These are phyloP conservation scores for Ctenodactylus gundi DNA, from an alignment of 2,113 vertebrate genomes.

Conservation along the genomic window DNA sequence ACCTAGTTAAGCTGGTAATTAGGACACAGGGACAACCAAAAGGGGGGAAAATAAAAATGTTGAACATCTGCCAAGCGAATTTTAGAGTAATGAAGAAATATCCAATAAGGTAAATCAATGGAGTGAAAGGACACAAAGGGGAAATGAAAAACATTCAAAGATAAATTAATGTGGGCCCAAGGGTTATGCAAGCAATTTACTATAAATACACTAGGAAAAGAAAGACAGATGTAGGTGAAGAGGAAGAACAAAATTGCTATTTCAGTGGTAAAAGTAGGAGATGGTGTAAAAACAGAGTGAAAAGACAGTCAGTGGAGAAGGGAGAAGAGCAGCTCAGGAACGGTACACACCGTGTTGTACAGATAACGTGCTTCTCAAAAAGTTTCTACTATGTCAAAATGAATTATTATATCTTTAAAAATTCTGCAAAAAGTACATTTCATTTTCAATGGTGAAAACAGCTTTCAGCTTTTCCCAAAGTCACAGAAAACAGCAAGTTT, in stretches of 20 bases:
- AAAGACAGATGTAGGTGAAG: slow-evolving; percentile 77
- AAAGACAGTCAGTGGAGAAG: slow-evolving; percentile 41
- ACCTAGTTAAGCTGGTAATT: slow-evolving; percentile 86
- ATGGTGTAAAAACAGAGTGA: slow-evolving; percentile 35
- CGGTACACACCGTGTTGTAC: not conserved
- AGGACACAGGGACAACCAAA: slow-evolving; percentile 83
- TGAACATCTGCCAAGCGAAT: slow-evolving; percentile 79
- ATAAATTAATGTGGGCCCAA: slow-evolving; percentile 87
- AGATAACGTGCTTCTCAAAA: not conserved
- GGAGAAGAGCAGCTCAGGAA: slow-evolving; percentile 12
- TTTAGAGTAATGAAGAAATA: slow-evolving; percentile 84
- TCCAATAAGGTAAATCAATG: slow-evolving; percentile 85
- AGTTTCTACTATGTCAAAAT: not conserved
- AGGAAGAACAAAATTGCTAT: slow-evolving; percentile 65
- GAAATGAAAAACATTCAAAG: slow-evolving; percentile 86
- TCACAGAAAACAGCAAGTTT: not conserved
- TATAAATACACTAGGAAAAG: slow-evolving; percentile 84
- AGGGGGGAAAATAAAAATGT: slow-evolving; percentile 72
- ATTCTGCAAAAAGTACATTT: not conserved
- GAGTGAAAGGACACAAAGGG: slow-evolving; percentile 83
- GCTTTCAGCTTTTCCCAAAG: not conserved
- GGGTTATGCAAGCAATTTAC: slow-evolving; percentile 85
- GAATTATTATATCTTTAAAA: not conserved
- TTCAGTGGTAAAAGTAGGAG: slow-evolving; percentile 31
- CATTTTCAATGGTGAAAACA: not conserved